Base-by-base conservation (phyloP, 2,888 invertebrate species). In the Drosophila neotestacea region DNA sequence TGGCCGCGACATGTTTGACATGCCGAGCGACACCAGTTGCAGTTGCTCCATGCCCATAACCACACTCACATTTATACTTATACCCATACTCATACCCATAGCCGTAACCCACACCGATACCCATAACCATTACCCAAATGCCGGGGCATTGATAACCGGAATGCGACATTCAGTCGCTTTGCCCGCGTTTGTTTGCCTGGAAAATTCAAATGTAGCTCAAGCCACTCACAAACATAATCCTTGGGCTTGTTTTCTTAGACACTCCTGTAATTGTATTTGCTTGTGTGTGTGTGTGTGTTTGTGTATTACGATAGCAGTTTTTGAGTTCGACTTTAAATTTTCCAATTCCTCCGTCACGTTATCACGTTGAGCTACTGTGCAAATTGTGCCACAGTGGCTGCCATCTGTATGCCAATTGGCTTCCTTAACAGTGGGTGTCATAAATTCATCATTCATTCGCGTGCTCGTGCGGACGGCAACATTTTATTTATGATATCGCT, bases 1-100 rank as follows among this genome's bases (percentile, higher is more conserved):
- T 76, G 90, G 90, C 91, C 91, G 91, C 90, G 91, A 80, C 90
- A 79, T 81, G 85, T 90, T 85, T 90, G 91, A 91, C 90, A 91
- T 86, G 82, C 80, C 83, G 70, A 79, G 80, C 88, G 83, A 85
- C 83, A 85, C 86, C 63, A 41, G 46, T 46, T 51, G 51, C 56
- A 60, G 56, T 36, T 46, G 73, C 64, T 59, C 44, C 60, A 55
- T 55, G 34, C 51, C 61, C 55, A 32, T 38, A 47, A 41, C 47
- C 48, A 41, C 41, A 36, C 38, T 38, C 51, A 50, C 41, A 54
- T 30, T 27, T 13, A 56, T 34, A 48, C 32, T 13, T 36, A 39
- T 11, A 55, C 51, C 48, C 36, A 42, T 11, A 56, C 47, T 50
- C 65, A 77, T 52, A 59, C 61, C 51, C 42, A 52, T 52, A 61